Conservation (phyloP, 2,888 invertebrate species). For the Brachyopa scutellaris region DNA sequence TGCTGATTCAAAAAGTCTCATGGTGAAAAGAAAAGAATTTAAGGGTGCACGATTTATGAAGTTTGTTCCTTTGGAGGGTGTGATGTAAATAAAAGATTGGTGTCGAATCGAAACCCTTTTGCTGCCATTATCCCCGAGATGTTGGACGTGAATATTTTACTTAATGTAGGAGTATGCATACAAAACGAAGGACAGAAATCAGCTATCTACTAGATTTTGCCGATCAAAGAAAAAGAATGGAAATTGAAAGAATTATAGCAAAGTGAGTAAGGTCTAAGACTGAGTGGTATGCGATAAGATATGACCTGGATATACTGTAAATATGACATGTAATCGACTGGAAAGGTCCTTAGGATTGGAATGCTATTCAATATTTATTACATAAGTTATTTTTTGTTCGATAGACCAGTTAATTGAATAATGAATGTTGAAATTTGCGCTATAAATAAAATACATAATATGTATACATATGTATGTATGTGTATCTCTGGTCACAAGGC, state of each 20-base stretch:
- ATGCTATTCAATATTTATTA: constrained; percentile 6
- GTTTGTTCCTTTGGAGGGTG: constrained; percentile 38
- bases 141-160: constrained; percentile 38
- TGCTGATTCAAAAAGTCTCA: constrained; percentile 54
- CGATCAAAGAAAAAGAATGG: constrained; percentile 19
- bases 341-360: constrained; percentile 41
- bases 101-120: constrained; percentile 35
- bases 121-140: constrained; percentile 23
- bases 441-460: too few species aligned
- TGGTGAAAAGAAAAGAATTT: not conserved
- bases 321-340: constrained; percentile 18
- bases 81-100: constrained; percentile 62
- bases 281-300: not conserved
- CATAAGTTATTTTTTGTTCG: not conserved
- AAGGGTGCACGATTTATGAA: constrained; percentile 34
- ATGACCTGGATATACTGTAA: constrained; percentile 7
- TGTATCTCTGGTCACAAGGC: too few species aligned
- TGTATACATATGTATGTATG: too few species aligned
- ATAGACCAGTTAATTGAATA: not conserved
- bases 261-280: not conserved
- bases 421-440: not conserved
- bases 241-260: constrained; percentile 9
- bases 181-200: constrained; percentile 7
- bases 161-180: too few species aligned
- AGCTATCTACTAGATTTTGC: constrained; percentile 13